Evolutionary conservation across 2,797 vertebrate genomes (phyloP).

Genomic region (Sebastes itinus): DNA sequence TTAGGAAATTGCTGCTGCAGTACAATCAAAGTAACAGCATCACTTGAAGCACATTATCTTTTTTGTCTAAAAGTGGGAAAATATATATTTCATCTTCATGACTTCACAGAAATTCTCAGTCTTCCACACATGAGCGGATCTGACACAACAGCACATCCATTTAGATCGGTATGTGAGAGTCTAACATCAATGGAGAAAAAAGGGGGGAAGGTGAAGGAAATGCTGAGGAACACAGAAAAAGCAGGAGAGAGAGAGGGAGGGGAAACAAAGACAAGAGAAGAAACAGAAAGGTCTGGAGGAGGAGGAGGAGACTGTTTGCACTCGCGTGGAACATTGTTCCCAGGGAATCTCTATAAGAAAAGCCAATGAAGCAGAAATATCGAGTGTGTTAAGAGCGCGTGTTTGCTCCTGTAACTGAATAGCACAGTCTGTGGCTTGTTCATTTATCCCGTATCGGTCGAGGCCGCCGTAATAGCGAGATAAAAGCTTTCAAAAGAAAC

Average conservation of each 20-base stretch:
- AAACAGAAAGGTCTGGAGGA: slow-evolving; percentile 14
- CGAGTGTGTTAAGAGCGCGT: slow-evolving; percentile 40
- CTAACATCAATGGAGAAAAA: slow-evolving; percentile 6
- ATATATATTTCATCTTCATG: neutral
- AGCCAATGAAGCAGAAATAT: slow-evolving; percentile 43
- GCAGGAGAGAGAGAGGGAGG: neutral
- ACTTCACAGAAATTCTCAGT: neutral
- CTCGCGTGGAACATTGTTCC: slow-evolving; percentile 46
- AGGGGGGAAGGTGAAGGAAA: slow-evolving; percentile 1
- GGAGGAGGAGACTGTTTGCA: slow-evolving; percentile 27
- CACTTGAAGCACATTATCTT: neutral
- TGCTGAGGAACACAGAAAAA: slow-evolving; percentile 1
- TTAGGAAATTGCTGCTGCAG: neutral
- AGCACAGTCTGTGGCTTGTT: slow-evolving; percentile 22
- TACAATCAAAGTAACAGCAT: neutral
- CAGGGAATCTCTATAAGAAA: slow-evolving; percentile 34
- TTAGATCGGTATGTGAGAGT: neutral
- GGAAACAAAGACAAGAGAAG: slow-evolving; percentile 17
- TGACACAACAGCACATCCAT: neutral
- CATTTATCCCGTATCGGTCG: slow-evolving; percentile 18
- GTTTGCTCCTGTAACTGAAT: slow-evolving; percentile 52
- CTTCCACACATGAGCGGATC: neutral
- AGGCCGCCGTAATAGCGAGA: neutral
- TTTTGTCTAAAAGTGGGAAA: neutral
- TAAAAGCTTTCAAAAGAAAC: slow-evolving; percentile 34